Evolutionary conservation across 2,113 vertebrate genomes (phyloP), one percentile per base, ranked within the genome.

Genomic region (Sylvietta virens): DNA sequence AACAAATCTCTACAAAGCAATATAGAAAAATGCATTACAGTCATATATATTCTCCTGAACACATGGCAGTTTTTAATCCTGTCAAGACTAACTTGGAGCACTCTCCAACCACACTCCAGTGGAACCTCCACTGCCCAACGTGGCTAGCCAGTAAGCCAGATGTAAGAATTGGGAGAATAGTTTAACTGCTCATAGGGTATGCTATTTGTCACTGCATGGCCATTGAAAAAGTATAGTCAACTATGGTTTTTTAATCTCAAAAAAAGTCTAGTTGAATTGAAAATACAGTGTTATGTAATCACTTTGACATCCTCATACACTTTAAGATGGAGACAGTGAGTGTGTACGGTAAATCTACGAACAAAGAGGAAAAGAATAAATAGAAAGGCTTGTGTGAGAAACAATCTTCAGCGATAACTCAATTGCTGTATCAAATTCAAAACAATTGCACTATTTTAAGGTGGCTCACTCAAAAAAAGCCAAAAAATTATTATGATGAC

Each of bases 401-500:
- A 10, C n/a, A 90, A 7, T 42, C 23, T 62, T 89, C 62, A 56
- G 18, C 61, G 35, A 64, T 42, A 1, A 94, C 35, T 50, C 13
- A 50, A 54, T 3, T 92, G 61, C 67, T 94, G 56, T 39, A 95
- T 86, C 67, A 93, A 95, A 96, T 95, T 94, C 40, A 86, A 57
- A 96, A 97, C 95, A 72, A 50, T 57, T 35, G 5, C 66, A 88
- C 53, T 93, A 44, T 60, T 87, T 73, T 79, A 95, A 96, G 27
- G 44, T 24, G 37, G n/a, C 40, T 72, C 7, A 60, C 40, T 70
- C 45, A 71, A 33, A 31, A 40, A 78, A 88, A 62, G 9, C 3
- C 14, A 56, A 81, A 65, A 94, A 86, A 44, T 1, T 64, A 86
- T 65, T 60, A 70, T 71, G 51, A 91, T 31, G 13, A 35, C 48